Conservation (phyloP, 2,888 invertebrate genomes). For the Clusia tigrina region DNA sequence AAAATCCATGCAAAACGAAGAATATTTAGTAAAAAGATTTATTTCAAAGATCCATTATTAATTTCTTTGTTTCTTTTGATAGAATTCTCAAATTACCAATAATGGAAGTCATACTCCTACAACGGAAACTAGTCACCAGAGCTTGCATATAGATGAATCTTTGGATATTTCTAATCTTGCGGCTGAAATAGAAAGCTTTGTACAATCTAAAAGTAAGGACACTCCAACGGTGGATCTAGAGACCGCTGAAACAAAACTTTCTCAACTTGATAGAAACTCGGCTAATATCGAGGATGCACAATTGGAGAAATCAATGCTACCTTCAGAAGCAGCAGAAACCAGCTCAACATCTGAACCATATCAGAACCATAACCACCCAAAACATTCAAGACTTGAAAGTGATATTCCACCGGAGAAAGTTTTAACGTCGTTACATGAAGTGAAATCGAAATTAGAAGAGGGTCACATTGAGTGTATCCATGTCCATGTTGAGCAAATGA, state of each 20-base stretch:
- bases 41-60: no score
- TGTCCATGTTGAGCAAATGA: conserved; percentile 39
- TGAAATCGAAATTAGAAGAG: conserved; percentile 11
- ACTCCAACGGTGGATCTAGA: background rate
- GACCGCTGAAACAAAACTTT: conserved; percentile 20
- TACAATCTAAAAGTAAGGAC: conserved; percentile 38
- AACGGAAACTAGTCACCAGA: conserved; percentile 35
- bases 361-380: background rate
- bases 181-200: conserved; percentile 57
- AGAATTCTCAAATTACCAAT: no score
- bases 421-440: background rate
- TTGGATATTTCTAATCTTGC: conserved; percentile 51
- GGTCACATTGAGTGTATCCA: conserved; percentile 44
- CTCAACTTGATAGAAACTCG: no score
- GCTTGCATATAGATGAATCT: conserved; percentile 35
- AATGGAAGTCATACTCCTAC: no score
- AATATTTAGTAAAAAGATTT: no score
- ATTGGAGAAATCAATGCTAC: background rate
- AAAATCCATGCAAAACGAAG: no score
- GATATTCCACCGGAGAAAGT: background rate
- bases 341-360: background rate
- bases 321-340: background rate
- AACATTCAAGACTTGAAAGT: conserved; percentile 12
- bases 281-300: background rate
- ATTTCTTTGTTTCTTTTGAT: no score